A percentile compares a stretch with the other conserved stretches of the same genome.
Conservation (phyloP, 1,140 invertebrate genomes). For the Drosophila watanabei region DNA sequence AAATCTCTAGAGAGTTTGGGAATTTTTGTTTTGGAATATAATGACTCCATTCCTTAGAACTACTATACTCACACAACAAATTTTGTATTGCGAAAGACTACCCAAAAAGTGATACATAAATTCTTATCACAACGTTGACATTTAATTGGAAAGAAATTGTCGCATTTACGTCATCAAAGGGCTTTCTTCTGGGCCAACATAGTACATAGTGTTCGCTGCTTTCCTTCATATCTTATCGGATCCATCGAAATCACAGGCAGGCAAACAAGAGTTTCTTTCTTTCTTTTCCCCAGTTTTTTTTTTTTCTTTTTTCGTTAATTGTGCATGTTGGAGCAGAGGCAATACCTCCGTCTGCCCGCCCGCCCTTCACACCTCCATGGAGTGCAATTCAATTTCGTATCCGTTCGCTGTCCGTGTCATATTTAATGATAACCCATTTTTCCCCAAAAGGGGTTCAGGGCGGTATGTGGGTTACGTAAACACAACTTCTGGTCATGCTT, state of each 20-base stretch:
- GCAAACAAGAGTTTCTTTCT: slow-evolving; percentile 38
- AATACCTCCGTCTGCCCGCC: neutral
- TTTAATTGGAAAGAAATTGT: slow-evolving; percentile 59
- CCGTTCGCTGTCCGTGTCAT: slow-evolving; percentile 49
- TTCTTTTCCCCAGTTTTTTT: neutral
- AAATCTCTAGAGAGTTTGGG: neutral
- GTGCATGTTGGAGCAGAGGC: slow-evolving; percentile 35
- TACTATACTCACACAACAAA: slow-evolving; percentile 41
- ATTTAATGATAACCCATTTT: slow-evolving; percentile 74
- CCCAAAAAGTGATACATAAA: slow-evolving; percentile 16
- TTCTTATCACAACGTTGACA: slow-evolving; percentile 44
- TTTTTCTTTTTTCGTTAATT: slow-evolving; percentile 37
- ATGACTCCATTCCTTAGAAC: neutral
- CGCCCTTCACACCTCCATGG: slow-evolving; percentile 48
- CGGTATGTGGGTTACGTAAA: slow-evolving; percentile 68
- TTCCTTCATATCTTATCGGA: slow-evolving; percentile 35
- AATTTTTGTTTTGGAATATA: neutral
- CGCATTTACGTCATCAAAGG: slow-evolving; percentile 56
- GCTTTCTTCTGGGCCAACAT: slow-evolving; percentile 57
- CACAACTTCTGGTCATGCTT: slow-evolving; percentile 58
- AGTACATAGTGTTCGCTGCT: slow-evolving; percentile 8
- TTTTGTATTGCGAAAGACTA: slow-evolving; percentile 62
- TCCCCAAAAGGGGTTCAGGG: slow-evolving; percentile 43
- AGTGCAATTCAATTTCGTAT: slow-evolving; percentile 46
- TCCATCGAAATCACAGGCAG: slow-evolving; percentile 46